These are phyloP conservation scores for Atherix ibis DNA, from an alignment of 2,888 invertebrate genomes.

Conservation along the genomic window DNA sequence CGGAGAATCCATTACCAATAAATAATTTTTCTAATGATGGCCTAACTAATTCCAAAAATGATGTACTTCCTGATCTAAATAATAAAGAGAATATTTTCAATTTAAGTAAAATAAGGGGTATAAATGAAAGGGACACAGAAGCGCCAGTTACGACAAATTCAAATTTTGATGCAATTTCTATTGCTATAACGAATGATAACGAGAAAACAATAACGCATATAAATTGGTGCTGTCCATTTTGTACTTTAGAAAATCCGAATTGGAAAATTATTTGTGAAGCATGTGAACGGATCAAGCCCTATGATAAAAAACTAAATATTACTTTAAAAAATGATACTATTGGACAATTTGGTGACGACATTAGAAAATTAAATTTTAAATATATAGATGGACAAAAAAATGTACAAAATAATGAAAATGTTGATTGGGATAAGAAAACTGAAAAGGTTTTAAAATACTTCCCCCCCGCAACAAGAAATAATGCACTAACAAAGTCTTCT, in stretches of 20 bases:
- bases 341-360: too few relatives aligned
- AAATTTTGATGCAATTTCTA: too few relatives aligned
- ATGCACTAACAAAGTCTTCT: constrained; percentile 11
- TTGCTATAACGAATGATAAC: too few relatives aligned
- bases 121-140: not conserved
- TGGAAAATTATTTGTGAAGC: constrained; percentile 47
- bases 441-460: constrained; percentile 19
- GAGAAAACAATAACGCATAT: constrained; percentile 8
- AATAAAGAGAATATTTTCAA: too few relatives aligned
- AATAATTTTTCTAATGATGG: too few relatives aligned
- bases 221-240: constrained; percentile 42
- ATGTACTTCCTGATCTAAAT: too few relatives aligned
- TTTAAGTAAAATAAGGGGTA: too few relatives aligned
- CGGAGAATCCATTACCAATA: too few relatives aligned
- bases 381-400: constrained; percentile 1
- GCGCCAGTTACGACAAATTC: not conserved
- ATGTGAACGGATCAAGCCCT: constrained; percentile 38
- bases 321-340: constrained; percentile 1
- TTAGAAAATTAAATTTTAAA: not conserved
- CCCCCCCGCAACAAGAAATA: constrained; percentile 9
- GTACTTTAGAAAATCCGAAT: constrained; percentile 42
- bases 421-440: constrained; percentile 16
- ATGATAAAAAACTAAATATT: constrained; percentile 13
- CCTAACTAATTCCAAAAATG: too few relatives aligned
- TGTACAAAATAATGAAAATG: not conserved